These are phyloP conservation scores for Lethocerus indicus DNA, from an alignment of 1,140 invertebrate genomes.

Conservation along the genomic window DNA sequence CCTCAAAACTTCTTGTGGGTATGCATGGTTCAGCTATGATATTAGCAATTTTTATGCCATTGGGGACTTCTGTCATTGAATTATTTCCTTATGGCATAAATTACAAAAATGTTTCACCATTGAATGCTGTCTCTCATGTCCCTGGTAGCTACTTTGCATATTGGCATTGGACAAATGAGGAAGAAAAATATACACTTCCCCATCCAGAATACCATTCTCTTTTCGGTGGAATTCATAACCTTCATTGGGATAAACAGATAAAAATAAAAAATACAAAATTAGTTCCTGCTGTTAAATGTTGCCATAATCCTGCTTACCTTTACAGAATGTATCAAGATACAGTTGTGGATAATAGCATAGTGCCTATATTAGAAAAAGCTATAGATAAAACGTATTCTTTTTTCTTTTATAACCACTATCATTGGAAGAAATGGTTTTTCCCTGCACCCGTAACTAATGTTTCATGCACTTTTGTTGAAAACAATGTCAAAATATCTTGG, in stretches of 20 bases:
- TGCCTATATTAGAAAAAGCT: background rate
- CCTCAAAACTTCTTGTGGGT: constrained; percentile 21
- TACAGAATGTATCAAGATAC: constrained; percentile 37
- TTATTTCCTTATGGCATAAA: constrained; percentile 27
- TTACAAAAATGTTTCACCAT: constrained; percentile 28
- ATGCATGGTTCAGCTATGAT: constrained; percentile 26
- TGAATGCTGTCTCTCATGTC: constrained; percentile 25
- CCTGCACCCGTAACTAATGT: too few relatives aligned
- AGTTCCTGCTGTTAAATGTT: constrained; percentile 29
- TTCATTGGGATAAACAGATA: constrained; percentile 22
- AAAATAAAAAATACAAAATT: constrained; percentile 22
- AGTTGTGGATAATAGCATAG: constrained; percentile 20
- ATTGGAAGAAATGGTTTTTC: too few relatives aligned
- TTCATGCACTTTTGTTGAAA: too few relatives aligned
- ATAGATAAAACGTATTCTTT: too few relatives aligned
- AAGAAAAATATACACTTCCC: constrained; percentile 21
- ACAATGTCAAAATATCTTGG: too few relatives aligned
- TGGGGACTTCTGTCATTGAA: constrained; percentile 21
- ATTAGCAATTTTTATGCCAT: constrained; percentile 21
- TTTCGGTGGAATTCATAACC: constrained; percentile 25
- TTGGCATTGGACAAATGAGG: constrained; percentile 26
- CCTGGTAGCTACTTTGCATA: constrained; percentile 24
- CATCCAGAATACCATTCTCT: constrained; percentile 24
- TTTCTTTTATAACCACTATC: too few relatives aligned
- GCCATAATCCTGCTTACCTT: constrained; percentile 31